Base-by-base conservation (phyloP, 2,113 vertebrate species). In the Tichodroma muraria region DNA sequence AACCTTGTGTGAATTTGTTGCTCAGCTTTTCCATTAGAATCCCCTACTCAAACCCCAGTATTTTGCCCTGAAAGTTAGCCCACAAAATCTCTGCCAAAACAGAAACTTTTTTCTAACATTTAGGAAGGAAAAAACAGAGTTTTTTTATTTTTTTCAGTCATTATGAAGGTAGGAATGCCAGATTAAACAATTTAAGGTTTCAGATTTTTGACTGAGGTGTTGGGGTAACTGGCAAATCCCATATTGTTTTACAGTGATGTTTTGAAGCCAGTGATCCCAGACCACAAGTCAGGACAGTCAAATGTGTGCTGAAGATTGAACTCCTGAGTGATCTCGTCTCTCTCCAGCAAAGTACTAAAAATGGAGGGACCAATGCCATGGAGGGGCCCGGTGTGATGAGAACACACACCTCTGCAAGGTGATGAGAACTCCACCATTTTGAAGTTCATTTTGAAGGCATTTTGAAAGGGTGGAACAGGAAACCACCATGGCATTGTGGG, bases 11-110 rank as follows among this genome's bases (percentile, higher is more conserved):
- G 85, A 93, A 95, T 96, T 93, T 88, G 82, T 79, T 92, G 65
- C 72, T 92, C 91, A 95, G 83, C 80, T 95, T 95, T 96, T 96
- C 94, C 94, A 95, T 82, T 93, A 90, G 85, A 94, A 87, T 82
- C 40, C 64, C 75, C 82, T 90, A 64, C 38, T 61, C 77, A 89
- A 94, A 91, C 38, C 9, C 14, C 82, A 80, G 2, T 53, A 81
- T 57, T 91, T 59, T 61, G 45, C 47, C 84, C 82, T 75, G 53
- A 91, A 90, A 92, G 68, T 80, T 70, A 71, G 50, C 76, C 54
- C 53, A 65, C 52, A 63, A 85, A 75, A 84, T 60, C 78, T 71
- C 88, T 56, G 80, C 63, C 71, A 93, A 70, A 92, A 53, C 38
- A 84, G 40, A 93, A 82, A 52, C 21, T 88, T 83, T 80, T 78